A percentile compares a stretch with the other conserved stretches of the same genome.
These are phyloP conservation scores for Gymnoscopelus microlampas DNA, from an alignment of 2,797 vertebrate species.

Conservation along the genomic window DNA sequence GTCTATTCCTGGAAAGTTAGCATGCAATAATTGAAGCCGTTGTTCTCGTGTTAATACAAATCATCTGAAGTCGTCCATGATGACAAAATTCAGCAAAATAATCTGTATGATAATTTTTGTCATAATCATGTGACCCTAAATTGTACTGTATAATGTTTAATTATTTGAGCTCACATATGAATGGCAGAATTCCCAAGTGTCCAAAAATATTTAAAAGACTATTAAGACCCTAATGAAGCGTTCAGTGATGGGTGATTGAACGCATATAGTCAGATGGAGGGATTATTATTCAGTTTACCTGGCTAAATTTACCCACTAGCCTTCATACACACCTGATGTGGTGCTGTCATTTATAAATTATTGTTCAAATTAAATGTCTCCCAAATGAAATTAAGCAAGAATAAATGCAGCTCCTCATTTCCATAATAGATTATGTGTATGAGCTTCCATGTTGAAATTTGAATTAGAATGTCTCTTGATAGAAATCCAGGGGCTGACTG, in stretches of 20 bases:
- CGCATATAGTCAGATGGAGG: constrained; percentile 62
- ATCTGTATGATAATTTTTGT: too few species aligned
- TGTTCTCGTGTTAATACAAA: too few species aligned
- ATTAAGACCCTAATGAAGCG: constrained; percentile 79
- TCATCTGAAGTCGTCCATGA: too few species aligned
- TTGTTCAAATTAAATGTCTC: constrained; percentile 83
- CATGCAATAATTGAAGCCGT: too few species aligned
- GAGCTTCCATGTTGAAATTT: constrained; percentile 71
- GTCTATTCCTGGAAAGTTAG: too few species aligned
- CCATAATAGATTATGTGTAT: constrained; percentile 84
- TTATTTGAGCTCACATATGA: constrained; percentile 33
- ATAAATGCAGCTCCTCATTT: constrained; percentile 78
- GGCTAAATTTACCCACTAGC: constrained; percentile 76
- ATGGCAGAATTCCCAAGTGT: constrained; percentile 72
- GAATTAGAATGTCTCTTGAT: constrained; percentile 78
- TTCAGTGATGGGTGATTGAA: constrained; percentile 76
- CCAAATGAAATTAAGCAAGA: constrained; percentile 81
- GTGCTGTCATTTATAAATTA: constrained; percentile 76
- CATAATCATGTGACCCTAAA: too few species aligned
- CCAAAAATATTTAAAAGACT: constrained; percentile 71
- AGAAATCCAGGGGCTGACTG: constrained; percentile 57
- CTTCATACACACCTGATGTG: constrained; percentile 76
- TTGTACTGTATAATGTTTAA: too few species aligned
- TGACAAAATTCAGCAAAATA: too few species aligned
- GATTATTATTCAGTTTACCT: constrained; percentile 77